Conservation (phyloP, 2,797 vertebrate species). For the Oreochromis mossambicus region DNA sequence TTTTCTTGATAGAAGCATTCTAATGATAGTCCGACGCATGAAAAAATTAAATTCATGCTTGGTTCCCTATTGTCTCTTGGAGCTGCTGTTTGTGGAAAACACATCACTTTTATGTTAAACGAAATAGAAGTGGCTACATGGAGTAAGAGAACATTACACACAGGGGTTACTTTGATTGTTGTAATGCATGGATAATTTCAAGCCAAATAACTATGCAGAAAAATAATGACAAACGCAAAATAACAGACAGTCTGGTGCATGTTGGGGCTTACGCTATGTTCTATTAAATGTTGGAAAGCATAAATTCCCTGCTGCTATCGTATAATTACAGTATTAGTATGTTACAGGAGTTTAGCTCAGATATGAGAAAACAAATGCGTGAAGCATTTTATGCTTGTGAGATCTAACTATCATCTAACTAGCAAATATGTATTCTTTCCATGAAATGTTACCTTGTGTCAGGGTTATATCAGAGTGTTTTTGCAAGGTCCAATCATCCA, state of each 20-base stretch:
- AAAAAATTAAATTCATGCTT: background rate
- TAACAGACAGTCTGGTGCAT: slow-evolving; percentile 5
- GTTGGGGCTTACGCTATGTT: slow-evolving; percentile 12
- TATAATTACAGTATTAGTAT: slow-evolving; percentile 33
- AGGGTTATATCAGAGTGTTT: background rate
- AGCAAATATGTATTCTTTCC: background rate
- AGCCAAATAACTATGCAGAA: slow-evolving; percentile 27
- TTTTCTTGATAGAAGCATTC: background rate
- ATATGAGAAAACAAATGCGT: background rate
- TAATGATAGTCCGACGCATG: background rate
- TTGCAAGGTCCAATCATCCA: background rate
- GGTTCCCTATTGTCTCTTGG: background rate
- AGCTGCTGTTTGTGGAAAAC: background rate
- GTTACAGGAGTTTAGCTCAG: background rate
- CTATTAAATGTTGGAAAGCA: slow-evolving; percentile 19
- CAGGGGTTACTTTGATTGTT: slow-evolving; percentile 17
- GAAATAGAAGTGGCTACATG: background rate
- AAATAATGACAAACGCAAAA: slow-evolving; percentile 36
- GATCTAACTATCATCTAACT: slow-evolving; percentile 3
- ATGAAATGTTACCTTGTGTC: background rate
- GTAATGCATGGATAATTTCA: slow-evolving; percentile 10
- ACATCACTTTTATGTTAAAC: background rate
- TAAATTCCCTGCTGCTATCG: slow-evolving; percentile 1
- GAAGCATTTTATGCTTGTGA: background rate
- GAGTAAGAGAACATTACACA: background rate